Percentiles rank a stretch among this genome's conserved stretches.
These are phyloP conservation scores for Ophioderma brevispina DNA, from an alignment of 35 echinoderm and acorn worm genomes.

Conservation along the genomic window DNA sequence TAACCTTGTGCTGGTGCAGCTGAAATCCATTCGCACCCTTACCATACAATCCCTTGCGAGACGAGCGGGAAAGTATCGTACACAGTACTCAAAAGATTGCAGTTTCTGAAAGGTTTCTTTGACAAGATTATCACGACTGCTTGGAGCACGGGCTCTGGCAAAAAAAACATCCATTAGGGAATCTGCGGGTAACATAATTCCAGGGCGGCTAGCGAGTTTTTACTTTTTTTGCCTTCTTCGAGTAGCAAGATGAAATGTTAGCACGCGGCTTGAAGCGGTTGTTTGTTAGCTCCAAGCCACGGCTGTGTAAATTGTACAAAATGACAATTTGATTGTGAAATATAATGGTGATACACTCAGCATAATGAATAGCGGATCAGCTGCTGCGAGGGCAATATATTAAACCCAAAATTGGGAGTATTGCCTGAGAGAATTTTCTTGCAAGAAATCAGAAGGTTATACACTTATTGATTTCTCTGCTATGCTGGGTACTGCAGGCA, in stretches of 20 bases:
- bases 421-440: no score
- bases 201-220: no score
- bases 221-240: background rate
- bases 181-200: background rate
- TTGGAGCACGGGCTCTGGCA: background rate
- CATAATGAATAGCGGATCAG: background rate
- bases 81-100: slow-evolving; percentile 3
- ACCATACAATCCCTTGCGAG: no score
- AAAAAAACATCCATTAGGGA: no score
- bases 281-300: background rate
- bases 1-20: no score
- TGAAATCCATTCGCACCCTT: no score
- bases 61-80: slow-evolving; percentile 1
- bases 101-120: slow-evolving; percentile 2
- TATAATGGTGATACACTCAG: background rate
- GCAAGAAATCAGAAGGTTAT: no score
- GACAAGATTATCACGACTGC: background rate
- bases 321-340: background rate
- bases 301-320: background rate
- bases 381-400: background rate
- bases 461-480: no score
- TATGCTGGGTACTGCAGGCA: no score
- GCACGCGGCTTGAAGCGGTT: background rate
- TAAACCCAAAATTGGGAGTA: background rate
- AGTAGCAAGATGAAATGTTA: background rate